Evolutionary conservation across 2,797 vertebrate genomes (phyloP).

Genomic region (Lerista edwardsae): DNA sequence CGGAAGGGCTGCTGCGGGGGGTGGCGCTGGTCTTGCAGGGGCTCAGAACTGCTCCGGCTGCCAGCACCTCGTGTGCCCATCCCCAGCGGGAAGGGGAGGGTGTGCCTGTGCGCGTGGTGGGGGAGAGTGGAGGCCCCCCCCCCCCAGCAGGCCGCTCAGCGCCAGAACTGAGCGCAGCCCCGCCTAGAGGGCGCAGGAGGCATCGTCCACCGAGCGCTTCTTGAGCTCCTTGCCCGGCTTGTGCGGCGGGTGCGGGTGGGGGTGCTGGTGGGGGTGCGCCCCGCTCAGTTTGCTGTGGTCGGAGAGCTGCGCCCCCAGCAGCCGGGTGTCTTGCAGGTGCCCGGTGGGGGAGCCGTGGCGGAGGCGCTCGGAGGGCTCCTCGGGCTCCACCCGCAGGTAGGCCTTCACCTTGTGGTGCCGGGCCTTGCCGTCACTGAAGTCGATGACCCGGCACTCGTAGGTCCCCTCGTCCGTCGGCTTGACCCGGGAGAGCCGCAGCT

Average conservation of each 20-base stretch:
- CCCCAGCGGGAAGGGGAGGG: not conserved
- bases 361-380: constrained; percentile 60
- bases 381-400: constrained; percentile 87
- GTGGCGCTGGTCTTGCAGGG: accelerated
- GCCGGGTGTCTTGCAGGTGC: constrained; percentile 68
- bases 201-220: constrained; percentile 81
- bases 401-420: constrained; percentile 90
- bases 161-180: not conserved
- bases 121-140: not conserved
- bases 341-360: constrained; percentile 23
- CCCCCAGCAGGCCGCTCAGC: not conserved
- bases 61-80: not conserved
- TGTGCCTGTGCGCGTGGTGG: not conserved
- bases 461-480: constrained; percentile 91
- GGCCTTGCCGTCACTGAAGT: constrained; percentile 87
- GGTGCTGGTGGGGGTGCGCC: constrained; percentile 68
- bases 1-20: not conserved
- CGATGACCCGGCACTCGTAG: constrained; percentile 93
- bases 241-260: constrained; percentile 77
- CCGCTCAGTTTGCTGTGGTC: constrained; percentile 48
- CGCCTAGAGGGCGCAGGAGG: constrained; percentile 83
- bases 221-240: constrained; percentile 82
- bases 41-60: not conserved
- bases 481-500: constrained; percentile 91
- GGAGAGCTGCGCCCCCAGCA: constrained; percentile 62